Conservation (phyloP, 2,888 invertebrate species). For the Craniophora ligustri region DNA sequence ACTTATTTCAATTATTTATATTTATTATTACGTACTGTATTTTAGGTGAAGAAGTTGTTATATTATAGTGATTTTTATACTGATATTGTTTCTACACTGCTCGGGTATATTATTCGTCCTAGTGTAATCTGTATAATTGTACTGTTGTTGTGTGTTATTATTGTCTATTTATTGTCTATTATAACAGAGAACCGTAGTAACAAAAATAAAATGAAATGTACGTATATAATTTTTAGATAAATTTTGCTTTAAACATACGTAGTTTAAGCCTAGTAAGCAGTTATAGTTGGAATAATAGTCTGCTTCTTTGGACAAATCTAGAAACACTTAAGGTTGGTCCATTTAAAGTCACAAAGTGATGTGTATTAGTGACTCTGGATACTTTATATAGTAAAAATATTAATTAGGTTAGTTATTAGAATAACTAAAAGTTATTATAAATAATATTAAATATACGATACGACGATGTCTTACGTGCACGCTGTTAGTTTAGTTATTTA, state of each 20-base stretch:
- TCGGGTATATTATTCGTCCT: constrained; percentile 24
- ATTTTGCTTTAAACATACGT: constrained; percentile 1
- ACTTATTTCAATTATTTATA: constrained; percentile 12
- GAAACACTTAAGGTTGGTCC: background rate
- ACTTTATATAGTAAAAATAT: background rate
- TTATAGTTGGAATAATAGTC: background rate
- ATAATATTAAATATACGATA: background rate
- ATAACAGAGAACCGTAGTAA: constrained; percentile 6
- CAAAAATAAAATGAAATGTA: constrained; percentile 6
- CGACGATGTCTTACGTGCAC: no score
- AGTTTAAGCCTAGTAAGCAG: constrained; percentile 4
- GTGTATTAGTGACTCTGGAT: background rate
- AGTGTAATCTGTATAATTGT: constrained; percentile 10
- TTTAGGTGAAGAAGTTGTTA: constrained; percentile 2
- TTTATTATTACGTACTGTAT: constrained; percentile 10
- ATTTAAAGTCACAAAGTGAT: constrained; percentile 20
- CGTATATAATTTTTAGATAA: constrained; percentile 20
- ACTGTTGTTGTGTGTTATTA: constrained; percentile 32
- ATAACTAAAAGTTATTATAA: background rate
- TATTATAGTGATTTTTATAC: constrained; percentile 18
- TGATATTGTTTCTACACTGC: constrained; percentile 14
- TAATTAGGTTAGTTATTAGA: no score
- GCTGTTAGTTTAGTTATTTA: no score
- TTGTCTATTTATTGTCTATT: constrained; percentile 27
- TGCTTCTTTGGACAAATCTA: background rate